phyloP scores from a whole-genome alignment of 2,113 vertebrate genomes.

The Ovibos moschatus region DNA sequence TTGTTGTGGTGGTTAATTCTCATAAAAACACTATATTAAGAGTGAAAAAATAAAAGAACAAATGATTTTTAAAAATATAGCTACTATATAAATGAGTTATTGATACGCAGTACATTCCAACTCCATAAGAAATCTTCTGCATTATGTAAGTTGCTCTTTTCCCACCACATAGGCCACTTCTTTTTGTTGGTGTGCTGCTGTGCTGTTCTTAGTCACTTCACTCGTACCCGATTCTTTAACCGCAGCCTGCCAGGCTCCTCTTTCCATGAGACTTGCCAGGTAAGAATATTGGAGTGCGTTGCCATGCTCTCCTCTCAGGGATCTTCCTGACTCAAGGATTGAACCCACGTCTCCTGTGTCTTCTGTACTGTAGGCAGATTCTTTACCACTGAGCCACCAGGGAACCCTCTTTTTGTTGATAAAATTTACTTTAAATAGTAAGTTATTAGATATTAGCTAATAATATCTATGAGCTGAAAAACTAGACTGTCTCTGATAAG shows the following conservation, averaged over 20 bases:
- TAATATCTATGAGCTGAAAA: not conserved
- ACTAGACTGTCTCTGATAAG: not conserved
- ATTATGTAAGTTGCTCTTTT: not conserved
- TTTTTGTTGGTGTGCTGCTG: not conserved
- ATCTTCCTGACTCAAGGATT: not conserved
- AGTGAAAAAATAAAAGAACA: not conserved
- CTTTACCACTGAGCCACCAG: not conserved
- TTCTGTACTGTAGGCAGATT: not conserved
- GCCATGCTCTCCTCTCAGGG: not conserved
- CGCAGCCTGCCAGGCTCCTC: not conserved
- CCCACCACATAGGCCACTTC: not conserved
- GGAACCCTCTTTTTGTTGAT: not conserved
- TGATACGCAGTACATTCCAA: not conserved
- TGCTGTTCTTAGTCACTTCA: not conserved
- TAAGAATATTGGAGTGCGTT: not conserved
- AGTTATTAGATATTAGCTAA: not conserved
- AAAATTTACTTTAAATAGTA: not conserved
- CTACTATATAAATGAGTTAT: not conserved
- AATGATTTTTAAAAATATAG: not conserved
- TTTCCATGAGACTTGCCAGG: not conserved
- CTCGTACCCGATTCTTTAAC: not conserved
- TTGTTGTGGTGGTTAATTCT: constrained; percentile 49
- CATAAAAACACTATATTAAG: constrained; percentile 19
- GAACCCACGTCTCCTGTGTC: not conserved
- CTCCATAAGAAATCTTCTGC: not conserved